phyloP scores from a whole-genome alignment of 2,888 invertebrate species.

The Metallyticus violacea region DNA sequence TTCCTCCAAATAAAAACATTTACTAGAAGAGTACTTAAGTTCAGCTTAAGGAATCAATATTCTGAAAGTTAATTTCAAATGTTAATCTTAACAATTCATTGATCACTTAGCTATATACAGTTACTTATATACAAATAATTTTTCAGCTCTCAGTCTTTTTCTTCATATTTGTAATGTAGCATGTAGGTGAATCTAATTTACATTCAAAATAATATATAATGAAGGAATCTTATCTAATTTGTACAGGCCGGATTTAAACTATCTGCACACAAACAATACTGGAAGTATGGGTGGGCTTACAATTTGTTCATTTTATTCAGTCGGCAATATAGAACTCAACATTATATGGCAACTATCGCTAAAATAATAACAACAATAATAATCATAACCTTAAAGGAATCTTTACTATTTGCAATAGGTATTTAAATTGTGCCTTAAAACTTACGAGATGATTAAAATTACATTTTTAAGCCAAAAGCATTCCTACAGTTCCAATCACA shows the following conservation, averaged over 20 bases:
- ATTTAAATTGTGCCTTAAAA: neutral
- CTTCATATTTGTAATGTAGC: slow-evolving; percentile 31
- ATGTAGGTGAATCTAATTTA: slow-evolving; percentile 24
- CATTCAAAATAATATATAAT: slow-evolving; percentile 7
- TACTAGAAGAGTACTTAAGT: neutral
- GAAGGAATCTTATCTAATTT: slow-evolving; percentile 33
- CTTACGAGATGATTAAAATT: neutral
- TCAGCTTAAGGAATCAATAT: slow-evolving; percentile 18
- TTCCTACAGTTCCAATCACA: neutral
- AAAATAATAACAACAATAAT: neutral
- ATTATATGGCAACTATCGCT: neutral
- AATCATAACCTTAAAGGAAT: neutral
- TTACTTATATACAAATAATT: slow-evolving; percentile 33
- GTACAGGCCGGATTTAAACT: slow-evolving; percentile 32
- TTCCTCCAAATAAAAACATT: neutral
- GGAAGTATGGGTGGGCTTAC: slow-evolving; percentile 32
- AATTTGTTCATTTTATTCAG: slow-evolving; percentile 24
- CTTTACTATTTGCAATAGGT: neutral
- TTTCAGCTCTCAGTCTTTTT: slow-evolving; percentile 33
- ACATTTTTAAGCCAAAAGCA: neutral
- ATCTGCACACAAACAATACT: slow-evolving; percentile 33
- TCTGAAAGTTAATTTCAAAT: slow-evolving; percentile 31
- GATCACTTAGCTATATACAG: slow-evolving; percentile 29
- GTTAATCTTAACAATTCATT: slow-evolving; percentile 34
- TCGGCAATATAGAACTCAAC: slow-evolving; percentile 22